Evolutionary conservation across 2,797 vertebrate genomes (phyloP).

Genomic region (Oryzias dopingdopingensis): DNA sequence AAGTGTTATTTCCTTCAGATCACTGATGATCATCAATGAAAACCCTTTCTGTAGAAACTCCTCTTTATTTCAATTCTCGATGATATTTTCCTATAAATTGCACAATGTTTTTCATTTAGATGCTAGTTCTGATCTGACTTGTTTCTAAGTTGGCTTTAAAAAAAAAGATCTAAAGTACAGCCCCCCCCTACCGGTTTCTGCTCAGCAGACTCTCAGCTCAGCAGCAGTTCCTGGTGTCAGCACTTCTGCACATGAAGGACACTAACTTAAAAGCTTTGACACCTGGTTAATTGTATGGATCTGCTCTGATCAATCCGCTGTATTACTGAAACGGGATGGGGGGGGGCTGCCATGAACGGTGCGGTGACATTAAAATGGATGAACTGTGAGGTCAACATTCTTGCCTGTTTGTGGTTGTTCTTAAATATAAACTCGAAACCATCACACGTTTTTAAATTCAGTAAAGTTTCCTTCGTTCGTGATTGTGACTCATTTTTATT

Average conservation of each 20-base stretch:
- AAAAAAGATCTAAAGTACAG: not conserved
- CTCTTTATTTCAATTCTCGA: too few relatives aligned
- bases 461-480: not conserved
- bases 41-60: too few relatives aligned
- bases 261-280: constrained; percentile 55
- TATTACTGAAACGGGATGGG: constrained; percentile 38
- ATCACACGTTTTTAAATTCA: not conserved
- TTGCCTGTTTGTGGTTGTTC: not conserved
- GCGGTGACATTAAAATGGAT: too few relatives aligned
- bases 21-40: too few relatives aligned
- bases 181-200: not conserved
- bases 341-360: not conserved
- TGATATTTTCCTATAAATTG: too few relatives aligned
- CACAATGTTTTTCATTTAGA: too few relatives aligned
- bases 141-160: too few relatives aligned
- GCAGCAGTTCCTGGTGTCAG: constrained; percentile 34
- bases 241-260: constrained; percentile 36
- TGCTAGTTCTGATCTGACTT: too few relatives aligned
- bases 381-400: too few relatives aligned
- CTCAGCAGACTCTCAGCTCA: not conserved
- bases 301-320: constrained; percentile 47
- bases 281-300: constrained; percentile 62
- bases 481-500: not conserved
- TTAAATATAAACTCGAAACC: not conserved
- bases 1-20: too few relatives aligned